Percentiles rank a stretch among this genome's conserved stretches.
Conservation (phyloP, 2,888 invertebrate species). For the Rhabditoides inermis region DNA sequence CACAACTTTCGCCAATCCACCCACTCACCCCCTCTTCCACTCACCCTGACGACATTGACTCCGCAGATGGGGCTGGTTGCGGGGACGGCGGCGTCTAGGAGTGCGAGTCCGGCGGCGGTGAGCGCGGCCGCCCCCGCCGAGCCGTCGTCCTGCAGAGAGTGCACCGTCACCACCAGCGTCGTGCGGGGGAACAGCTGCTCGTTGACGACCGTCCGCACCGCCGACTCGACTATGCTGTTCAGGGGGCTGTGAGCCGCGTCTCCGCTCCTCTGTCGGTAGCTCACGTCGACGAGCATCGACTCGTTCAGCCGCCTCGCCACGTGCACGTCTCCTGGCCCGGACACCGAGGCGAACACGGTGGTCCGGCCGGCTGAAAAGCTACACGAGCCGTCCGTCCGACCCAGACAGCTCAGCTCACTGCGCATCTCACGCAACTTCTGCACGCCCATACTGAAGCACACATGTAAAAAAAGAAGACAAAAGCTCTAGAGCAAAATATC, state of each 20-base stretch:
- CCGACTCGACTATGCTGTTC: conserved; percentile 20
- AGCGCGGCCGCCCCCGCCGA: conserved; percentile 24
- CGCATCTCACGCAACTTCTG: conserved; percentile 1
- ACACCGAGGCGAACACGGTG: too few species aligned
- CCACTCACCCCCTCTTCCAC: too few species aligned
- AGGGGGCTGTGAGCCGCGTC: conserved; percentile 19
- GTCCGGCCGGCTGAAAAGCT: conserved; percentile 7
- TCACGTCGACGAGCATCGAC: conserved; percentile 21
- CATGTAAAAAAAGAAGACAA: not conserved
- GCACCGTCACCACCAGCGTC: conserved; percentile 21
- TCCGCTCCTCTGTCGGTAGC: conserved; percentile 17
- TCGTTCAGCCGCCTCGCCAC: conserved; percentile 20
- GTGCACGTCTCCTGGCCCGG: conserved; percentile 27
- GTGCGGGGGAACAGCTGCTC: conserved; percentile 26
- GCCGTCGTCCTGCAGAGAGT: conserved; percentile 27
- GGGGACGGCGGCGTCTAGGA: conserved; percentile 27
- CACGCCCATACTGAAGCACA: not conserved
- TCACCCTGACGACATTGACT: conserved; percentile 21
- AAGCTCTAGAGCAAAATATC: too few species aligned
- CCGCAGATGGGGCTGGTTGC: too few species aligned
- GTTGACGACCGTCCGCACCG: conserved; percentile 18
- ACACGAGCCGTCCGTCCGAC: conserved; percentile 4
- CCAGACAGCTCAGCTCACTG: conserved; percentile 4
- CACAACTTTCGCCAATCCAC: too few species aligned
- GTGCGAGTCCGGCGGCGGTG: conserved; percentile 23